A percentile compares a stretch with the other conserved stretches of the same genome.
These are phyloP conservation scores for Oegoconia quadripuncta DNA, from an alignment of 2,888 invertebrate genomes.

Conservation along the genomic window DNA sequence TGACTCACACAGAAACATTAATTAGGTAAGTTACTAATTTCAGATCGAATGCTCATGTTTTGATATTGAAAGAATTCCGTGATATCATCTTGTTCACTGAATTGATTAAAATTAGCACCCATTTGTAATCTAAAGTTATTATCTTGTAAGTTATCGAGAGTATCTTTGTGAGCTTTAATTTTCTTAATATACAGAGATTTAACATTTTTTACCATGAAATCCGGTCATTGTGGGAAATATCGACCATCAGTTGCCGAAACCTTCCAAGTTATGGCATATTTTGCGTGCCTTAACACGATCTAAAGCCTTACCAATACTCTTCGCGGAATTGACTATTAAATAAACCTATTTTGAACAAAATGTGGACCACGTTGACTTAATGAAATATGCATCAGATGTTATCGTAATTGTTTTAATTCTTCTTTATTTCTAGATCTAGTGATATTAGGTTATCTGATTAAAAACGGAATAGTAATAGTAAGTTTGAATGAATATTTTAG, in stretches of 20 bases:
- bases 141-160: conserved; percentile 6
- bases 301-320: conserved; percentile 37
- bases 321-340: conserved; percentile 29
- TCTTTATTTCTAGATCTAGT: too few relatives aligned
- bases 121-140: conserved; percentile 11
- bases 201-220: conserved; percentile 26
- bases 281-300: conserved; percentile 35
- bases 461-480: too few relatives aligned
- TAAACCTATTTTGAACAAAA: conserved; percentile 17
- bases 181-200: background rate
- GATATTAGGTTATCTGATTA: too few relatives aligned
- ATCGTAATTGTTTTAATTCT: background rate
- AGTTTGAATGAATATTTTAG: too few relatives aligned
- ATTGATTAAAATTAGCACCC: conserved; percentile 1
- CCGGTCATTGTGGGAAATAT: conserved; percentile 33
- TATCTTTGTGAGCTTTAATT: conserved; percentile 1
- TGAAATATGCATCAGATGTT: background rate
- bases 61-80: too few relatives aligned
- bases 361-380: background rate
- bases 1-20: too few relatives aligned
- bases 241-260: conserved; percentile 31
- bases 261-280: conserved; percentile 43
- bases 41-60: too few relatives aligned
- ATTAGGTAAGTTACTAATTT: too few relatives aligned
- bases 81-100: background rate